A percentile compares a stretch with the other conserved stretches of the same genome.
Conservation (phyloP, 2,797 vertebrate species). For the Alcedo quadribrachys region DNA sequence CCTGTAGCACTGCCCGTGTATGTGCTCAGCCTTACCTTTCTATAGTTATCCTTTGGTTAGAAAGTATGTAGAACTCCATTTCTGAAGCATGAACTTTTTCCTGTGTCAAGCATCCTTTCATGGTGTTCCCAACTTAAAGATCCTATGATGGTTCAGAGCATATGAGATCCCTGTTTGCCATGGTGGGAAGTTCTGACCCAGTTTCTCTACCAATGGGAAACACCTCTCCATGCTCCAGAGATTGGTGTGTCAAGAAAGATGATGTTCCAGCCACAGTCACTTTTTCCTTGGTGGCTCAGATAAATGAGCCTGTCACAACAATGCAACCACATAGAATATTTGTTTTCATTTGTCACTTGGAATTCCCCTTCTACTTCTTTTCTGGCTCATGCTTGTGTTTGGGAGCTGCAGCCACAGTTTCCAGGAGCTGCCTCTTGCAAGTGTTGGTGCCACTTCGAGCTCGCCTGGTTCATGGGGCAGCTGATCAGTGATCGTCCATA, state of each 20-base stretch:
- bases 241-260: conserved; percentile 24
- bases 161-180: neutral
- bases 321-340: neutral
- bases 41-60: neutral
- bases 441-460: neutral
- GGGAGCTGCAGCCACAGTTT: conserved; percentile 4
- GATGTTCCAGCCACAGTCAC: conserved; percentile 34
- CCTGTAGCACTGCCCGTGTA: neutral
- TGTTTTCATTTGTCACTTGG: conserved; percentile 43
- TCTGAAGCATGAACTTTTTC: neutral
- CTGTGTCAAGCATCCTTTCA: neutral
- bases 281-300: conserved; percentile 45
- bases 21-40: neutral
- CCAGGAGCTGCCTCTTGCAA: neutral
- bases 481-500: neutral
- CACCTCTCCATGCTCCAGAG: conserved; percentile 1
- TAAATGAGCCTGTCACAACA: conserved; percentile 56
- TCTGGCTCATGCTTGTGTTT: neutral
- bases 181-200: conserved; percentile 39
- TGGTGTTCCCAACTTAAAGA: neutral
- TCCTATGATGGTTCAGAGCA: neutral
- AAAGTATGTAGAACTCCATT: neutral
- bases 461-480: rapidly evolving
- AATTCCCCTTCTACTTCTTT: conserved; percentile 16
- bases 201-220: conserved; percentile 12